Base-by-base conservation (phyloP, 2,797 vertebrate genomes). In the Hypotaenidia okinawae region DNA sequence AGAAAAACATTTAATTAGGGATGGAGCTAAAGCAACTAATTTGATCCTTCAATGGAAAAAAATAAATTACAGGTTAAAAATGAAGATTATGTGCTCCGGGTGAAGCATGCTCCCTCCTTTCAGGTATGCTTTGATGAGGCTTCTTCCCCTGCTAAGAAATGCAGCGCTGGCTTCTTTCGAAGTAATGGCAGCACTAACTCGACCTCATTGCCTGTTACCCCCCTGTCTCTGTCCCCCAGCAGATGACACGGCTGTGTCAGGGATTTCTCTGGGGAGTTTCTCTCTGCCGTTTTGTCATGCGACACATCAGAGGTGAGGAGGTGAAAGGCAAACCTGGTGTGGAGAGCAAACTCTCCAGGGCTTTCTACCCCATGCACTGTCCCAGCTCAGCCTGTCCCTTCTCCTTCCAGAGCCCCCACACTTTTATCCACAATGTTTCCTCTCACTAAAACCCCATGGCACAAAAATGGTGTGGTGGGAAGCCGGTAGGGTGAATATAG, bases 91-190 rank as follows among this genome's bases (percentile, higher is more conserved):
- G 82, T 58, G 28, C 70, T 93, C 88, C 64, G 72, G 51, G 69
- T 93, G 92, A 97, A 96, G 84, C 83, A 87, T 49, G 82, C 57
- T 81, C 52, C 77, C 73, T 75, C 49, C 64, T 95, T 95, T 72
- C 76, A 95, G 90, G 94, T 95, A 96, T 96, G 93, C 95, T 96
- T 96, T 95, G 94, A 91, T 88, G 95, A 90, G 85, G 84, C 83
- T 96, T 95, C 77, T 95, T 76, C 57, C 66, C 57, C 47, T 67
- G 75, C 41, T 58, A 35, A 63, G 78, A 90, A 92, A 73, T 1
- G 3, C 78, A 90, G 69, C 1, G 5, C 45, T 49, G 0, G 0
- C 61, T 92, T 72, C 35, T 94, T 52, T 47, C 2, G 0, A 85
- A 85, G 75, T 37, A 94, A 69, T 23, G 9, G 45, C 82, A 89